Conservation (phyloP, 2,888 invertebrate species). For the Macroteleia sp. region DNA sequence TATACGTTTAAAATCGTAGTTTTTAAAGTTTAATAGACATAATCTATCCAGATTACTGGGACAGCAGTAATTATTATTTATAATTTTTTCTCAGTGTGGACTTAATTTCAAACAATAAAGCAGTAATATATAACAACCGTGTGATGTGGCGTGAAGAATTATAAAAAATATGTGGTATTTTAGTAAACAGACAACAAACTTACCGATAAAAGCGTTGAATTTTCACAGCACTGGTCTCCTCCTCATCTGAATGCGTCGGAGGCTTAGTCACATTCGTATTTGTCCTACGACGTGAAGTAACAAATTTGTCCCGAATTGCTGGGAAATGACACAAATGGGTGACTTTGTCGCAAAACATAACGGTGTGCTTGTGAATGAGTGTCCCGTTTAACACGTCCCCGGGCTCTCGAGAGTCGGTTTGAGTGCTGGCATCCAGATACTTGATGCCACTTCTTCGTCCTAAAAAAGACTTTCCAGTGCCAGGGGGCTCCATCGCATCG, state of each 20-base stretch:
- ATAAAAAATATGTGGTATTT: background rate
- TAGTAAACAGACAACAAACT: background rate
- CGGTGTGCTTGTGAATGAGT: conserved; percentile 65
- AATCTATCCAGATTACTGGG: no score
- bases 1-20: no score
- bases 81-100: no score
- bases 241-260: conserved; percentile 33
- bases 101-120: no score
- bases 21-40: no score
- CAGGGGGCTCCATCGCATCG: conserved; percentile 86
- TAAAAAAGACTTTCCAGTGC: conserved; percentile 90
- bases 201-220: conserved; percentile 52
- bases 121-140: no score
- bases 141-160: no score
- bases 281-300: conserved; percentile 55
- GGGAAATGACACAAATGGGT: conserved; percentile 73
- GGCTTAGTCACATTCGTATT: conserved; percentile 20
- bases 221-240: conserved; percentile 35
- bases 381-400: conserved; percentile 35
- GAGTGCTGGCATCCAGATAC: conserved; percentile 92
- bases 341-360: conserved; percentile 65
- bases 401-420: conserved; percentile 85
- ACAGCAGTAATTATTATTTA: no score
- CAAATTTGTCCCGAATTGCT: conserved; percentile 71
- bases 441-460: conserved; percentile 90